These are phyloP conservation scores for Thumatha senex DNA, from an alignment of 2,888 invertebrate genomes.

Conservation along the genomic window DNA sequence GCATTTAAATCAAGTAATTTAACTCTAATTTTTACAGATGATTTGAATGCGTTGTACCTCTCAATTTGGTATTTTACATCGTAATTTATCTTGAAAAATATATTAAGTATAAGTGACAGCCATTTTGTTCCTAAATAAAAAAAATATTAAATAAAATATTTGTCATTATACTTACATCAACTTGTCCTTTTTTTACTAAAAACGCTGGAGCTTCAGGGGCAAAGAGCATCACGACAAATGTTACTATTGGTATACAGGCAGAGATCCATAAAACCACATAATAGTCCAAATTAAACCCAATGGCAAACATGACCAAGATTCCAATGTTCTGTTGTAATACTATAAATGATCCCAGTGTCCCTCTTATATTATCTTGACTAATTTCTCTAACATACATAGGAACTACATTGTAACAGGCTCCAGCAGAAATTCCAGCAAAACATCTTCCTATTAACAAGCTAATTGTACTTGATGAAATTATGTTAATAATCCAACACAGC, in stretches of 20 bases:
- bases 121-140: no score
- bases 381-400: slow-evolving; percentile 67
- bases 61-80: no score
- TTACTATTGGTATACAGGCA: slow-evolving; percentile 47
- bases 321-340: slow-evolving; percentile 56
- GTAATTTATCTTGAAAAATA: no score
- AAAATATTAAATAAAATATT: no score
- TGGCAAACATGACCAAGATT: slow-evolving; percentile 54
- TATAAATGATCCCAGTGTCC: slow-evolving; percentile 53
- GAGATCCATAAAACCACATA: slow-evolving; percentile 51
- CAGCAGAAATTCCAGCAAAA: slow-evolving; percentile 54
- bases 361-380: slow-evolving; percentile 60
- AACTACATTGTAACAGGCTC: slow-evolving; percentile 57
- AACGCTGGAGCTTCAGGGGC: slow-evolving; percentile 68
- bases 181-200: slow-evolving; percentile 56
- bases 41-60: no score
- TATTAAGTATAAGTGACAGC: no score
- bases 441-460: slow-evolving; percentile 53
- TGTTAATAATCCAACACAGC: slow-evolving; percentile 60
- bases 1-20: no score
- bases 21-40: no score
- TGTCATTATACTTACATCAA: slow-evolving; percentile 47
- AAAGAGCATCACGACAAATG: slow-evolving; percentile 49
- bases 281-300: slow-evolving; percentile 60
- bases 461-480: slow-evolving; percentile 40